These are phyloP conservation scores for Himalopsyche phryganea DNA, from an alignment of 1,140 invertebrate species.

Conservation along the genomic window DNA sequence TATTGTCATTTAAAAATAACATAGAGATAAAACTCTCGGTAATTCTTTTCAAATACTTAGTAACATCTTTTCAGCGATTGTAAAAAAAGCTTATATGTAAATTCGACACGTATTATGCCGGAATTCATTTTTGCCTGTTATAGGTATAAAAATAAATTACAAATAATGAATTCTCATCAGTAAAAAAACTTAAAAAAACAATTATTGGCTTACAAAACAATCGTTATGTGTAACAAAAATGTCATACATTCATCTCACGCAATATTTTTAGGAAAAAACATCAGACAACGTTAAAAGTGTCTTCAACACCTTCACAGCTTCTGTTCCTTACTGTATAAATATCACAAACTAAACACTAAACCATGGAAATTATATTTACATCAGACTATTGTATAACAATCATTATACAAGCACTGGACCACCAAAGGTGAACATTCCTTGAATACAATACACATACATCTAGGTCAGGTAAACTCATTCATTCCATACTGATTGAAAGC, in stretches of 20 bases:
- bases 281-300: background rate
- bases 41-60: background rate
- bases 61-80: background rate
- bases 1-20: background rate
- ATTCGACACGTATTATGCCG: background rate
- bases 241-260: too few species aligned
- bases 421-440: background rate
- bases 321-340: background rate
- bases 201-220: too few species aligned
- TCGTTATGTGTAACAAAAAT: too few species aligned
- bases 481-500: too few species aligned
- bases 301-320: background rate
- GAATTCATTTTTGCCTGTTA: background rate
- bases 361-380: background rate
- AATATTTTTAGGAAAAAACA: too few species aligned
- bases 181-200: background rate
- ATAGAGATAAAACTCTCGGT: too few species aligned
- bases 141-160: background rate
- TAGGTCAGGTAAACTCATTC: background rate
- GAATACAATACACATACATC: background rate
- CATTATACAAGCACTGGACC: background rate
- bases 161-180: background rate
- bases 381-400: background rate
- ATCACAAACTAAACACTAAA: constrained; percentile 5
- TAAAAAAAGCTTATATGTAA: background rate